Evolutionary conservation across 2,888 invertebrate species (phyloP), one percentile per base, ranked within the genome.

Genomic region (Phengaris arion): DNA sequence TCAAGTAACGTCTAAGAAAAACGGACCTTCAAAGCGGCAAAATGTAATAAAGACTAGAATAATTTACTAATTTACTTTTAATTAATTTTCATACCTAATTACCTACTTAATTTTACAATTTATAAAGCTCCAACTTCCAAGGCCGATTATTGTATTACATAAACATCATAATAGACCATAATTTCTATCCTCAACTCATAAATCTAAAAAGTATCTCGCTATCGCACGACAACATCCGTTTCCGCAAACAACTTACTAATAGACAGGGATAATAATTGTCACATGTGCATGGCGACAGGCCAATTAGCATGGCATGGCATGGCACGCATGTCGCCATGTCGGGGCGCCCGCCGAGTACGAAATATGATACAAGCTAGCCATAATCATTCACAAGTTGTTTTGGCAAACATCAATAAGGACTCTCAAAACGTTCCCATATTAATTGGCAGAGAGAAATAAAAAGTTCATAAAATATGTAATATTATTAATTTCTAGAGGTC

Each of bases 211-310:
- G 91, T 93, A 93, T 93, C 93, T 89, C 81, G 82, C 84, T 80
- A 89, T 89, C 89, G 91, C 91, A 89, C 92, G 92, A 93, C 89
- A 90, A 93, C 92, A 93, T 93, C 93, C 93, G 93, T 91, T 93
- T 93, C 93, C 93, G 92, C 87, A 91, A 88, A 86, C 88, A 91
- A 86, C 84, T 83, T 57, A 85, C 88, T 92, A 92, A 93, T 93
- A 92, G 91, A 86, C 88, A 86, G 91, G 88, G 64, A 64, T 64
- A 52, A 91, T 93, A 92, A 92, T 93, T 92, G 92, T 90, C 80
- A 93, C 92, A 92, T 93, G 93, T 93, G 92, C 83, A 83, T 89
- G 92, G 93, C 93, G 93, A 93, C 93, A 91, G 91, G 87, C 92
- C 93, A 93, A 93, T 93, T 93, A 93, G 93, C 87, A 85, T 83